Evolutionary conservation across 2,797 vertebrate genomes (phyloP).

Genomic region (Bufotes viridis): DNA sequence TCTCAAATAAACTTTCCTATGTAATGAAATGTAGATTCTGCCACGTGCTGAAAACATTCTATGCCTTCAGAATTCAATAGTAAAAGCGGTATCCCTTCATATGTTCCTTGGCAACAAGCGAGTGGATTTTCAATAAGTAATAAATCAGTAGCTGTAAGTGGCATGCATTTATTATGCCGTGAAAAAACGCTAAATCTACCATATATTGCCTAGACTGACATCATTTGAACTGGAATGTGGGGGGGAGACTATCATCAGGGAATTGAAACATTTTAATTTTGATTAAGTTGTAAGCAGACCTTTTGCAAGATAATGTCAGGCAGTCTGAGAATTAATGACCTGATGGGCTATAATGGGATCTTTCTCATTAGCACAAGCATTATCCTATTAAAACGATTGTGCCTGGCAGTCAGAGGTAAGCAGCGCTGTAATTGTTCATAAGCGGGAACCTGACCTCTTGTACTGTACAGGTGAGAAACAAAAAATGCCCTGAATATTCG

Average conservation of each 20-base stretch:
- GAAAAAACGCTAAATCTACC: neutral
- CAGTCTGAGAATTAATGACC: constrained; percentile 50
- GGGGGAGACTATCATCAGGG: neutral
- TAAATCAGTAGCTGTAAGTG: constrained; percentile 45
- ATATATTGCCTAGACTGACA: neutral
- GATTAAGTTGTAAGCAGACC: constrained; percentile 46
- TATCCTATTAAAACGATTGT: constrained; percentile 51
- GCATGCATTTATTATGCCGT: constrained; percentile 2
- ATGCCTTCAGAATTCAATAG: constrained; percentile 32
- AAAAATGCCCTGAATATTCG: constrained; percentile 38
- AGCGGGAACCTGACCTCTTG: constrained; percentile 43
- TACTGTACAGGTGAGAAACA: constrained; percentile 18
- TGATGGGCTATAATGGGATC: constrained; percentile 45
- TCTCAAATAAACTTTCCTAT: constrained; percentile 2
- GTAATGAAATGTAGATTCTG: neutral
- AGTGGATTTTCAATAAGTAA: constrained; percentile 15
- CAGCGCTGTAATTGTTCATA: constrained; percentile 39
- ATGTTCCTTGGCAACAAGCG: constrained; percentile 46
- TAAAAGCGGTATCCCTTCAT: neutral
- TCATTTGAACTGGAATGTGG: neutral
- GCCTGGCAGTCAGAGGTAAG: constrained; percentile 47
- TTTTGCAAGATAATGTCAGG: constrained; percentile 53
- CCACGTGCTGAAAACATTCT: neutral
- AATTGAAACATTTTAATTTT: constrained; percentile 42
- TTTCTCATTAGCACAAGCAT: constrained; percentile 56